Base-by-base conservation (phyloP, 1,140 invertebrate genomes). In the Saccostrea cuccullata region DNA sequence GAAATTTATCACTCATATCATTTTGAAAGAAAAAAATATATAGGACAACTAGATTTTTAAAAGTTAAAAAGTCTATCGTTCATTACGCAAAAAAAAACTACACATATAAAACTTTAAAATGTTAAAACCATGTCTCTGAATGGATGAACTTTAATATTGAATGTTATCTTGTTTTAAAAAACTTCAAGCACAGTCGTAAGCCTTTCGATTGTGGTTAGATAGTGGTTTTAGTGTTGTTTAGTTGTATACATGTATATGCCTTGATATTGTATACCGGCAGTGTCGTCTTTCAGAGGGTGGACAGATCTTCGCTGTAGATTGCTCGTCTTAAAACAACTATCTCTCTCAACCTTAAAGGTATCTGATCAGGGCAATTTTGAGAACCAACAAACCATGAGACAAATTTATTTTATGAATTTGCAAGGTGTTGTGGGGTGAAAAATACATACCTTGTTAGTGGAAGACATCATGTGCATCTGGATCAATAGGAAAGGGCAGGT, bases 101-200 rank as follows among this genome's bases (percentile, higher is more conserved):
- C 47, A 47, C 47, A 47, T 47, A 8, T 47, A 47, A 47, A 47
- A 47, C 47, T 47, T 47, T 47, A 47, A 47, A 47, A 47, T 47
- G 47, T 9, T 64, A 64, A n/a, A 20, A 20, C 58, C 58, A 64
- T 64, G 47, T 47, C 13, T 64, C 15, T 64, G 15, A 64, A 64
- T 20, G n/a, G 58, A 17, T 20, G 70, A 77, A 77, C 70, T 77
- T 26, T 77, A 36, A 77, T 77, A 77, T 77, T 26, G 70, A 67
- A 77, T 77, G 26, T 77, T 77, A 77, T 77, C 70, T 36, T 77
- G 70, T 30, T 77, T 77, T 77, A 77, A 77, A 73, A 13, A 30
- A 47, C 47, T 30, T 30, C 4, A 30, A 36, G 26, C 30, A 77
- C 70, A 15, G 23, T 77, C 26, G 23, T 64, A 30, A 12, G 70